phyloP scores from a whole-genome alignment of 2,113 vertebrate species.

The Hippocampus comes region DNA sequence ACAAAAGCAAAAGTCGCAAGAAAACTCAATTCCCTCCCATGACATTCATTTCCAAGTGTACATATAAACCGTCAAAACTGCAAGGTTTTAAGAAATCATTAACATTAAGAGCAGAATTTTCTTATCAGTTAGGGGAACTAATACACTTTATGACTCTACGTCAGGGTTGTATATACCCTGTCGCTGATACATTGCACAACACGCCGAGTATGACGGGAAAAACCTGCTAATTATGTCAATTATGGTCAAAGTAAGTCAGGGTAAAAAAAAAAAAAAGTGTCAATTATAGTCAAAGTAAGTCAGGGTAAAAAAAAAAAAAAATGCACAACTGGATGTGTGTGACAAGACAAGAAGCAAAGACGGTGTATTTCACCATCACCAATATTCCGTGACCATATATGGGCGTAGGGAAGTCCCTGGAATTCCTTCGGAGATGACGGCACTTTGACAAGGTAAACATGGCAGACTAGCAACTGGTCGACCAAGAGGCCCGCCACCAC shows the following conservation, averaged over 20 bases:
- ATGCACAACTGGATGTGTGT: background rate
- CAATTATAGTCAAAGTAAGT: background rate
- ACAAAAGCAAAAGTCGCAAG: background rate
- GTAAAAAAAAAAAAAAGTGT: background rate
- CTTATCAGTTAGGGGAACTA: constrained; percentile 12
- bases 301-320: background rate
- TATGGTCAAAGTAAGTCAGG: background rate
- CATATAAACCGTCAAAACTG: background rate
- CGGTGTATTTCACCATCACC: constrained; percentile 28
- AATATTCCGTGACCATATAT: constrained; percentile 61
- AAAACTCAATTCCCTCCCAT: background rate
- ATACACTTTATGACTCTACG: constrained; percentile 15
- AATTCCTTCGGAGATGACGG: background rate
- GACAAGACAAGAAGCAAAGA: background rate
- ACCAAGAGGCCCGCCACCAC: background rate
- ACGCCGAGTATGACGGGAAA: background rate
- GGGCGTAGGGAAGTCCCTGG: constrained; percentile 59
- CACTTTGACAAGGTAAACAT: background rate
- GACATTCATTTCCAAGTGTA: background rate
- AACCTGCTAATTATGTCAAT: background rate
- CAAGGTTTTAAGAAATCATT: background rate
- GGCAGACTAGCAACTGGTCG: background rate
- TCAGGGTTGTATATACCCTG: background rate
- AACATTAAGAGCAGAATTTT: background rate
- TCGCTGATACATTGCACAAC: constrained; percentile 7